These are phyloP conservation scores for Rhinopithecus roxellana DNA, from an alignment of 2,113 vertebrate genomes.

Conservation along the genomic window DNA sequence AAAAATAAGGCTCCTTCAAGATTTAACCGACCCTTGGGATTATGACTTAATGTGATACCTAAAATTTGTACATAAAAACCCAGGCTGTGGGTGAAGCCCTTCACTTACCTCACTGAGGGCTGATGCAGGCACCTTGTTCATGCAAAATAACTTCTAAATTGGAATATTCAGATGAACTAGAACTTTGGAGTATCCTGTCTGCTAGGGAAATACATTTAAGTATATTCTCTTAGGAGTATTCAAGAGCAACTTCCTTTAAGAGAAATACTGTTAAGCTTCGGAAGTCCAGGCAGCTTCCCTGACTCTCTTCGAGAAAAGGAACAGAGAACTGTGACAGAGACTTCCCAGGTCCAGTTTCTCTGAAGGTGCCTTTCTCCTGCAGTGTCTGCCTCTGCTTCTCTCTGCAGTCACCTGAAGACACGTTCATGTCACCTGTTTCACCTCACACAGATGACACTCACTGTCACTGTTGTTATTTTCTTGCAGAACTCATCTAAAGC, in stretches of 20 bases:
- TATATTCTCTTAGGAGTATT: constrained; percentile 59
- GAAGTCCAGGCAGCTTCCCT: background rate
- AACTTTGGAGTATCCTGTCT: constrained; percentile 54
- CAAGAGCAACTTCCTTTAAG: constrained; percentile 38
- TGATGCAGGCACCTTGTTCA: constrained; percentile 53
- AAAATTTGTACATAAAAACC: background rate
- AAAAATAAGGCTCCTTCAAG: background rate
- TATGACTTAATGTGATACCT: background rate
- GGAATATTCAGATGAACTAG: constrained; percentile 31
- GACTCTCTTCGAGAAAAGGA: background rate
- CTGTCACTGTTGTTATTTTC: constrained; percentile 51
- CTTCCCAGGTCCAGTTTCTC: background rate
- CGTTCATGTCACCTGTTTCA: background rate
- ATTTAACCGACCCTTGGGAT: background rate
- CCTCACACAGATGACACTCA: constrained; percentile 34
- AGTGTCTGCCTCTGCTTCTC: background rate
- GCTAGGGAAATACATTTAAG: constrained; percentile 63
- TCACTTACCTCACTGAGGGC: background rate
- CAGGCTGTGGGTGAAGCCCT: background rate
- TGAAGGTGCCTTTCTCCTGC: constrained; percentile 41
- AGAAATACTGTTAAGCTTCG: constrained; percentile 6
- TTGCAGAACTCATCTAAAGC: constrained; percentile 94
- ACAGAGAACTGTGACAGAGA: background rate
- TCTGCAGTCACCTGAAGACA: background rate
- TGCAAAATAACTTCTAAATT: background rate